Percentiles rank a stretch among this genome's conserved stretches.
Conservation (phyloP, 2,113 vertebrate species). For the Salminus brasiliensis region DNA sequence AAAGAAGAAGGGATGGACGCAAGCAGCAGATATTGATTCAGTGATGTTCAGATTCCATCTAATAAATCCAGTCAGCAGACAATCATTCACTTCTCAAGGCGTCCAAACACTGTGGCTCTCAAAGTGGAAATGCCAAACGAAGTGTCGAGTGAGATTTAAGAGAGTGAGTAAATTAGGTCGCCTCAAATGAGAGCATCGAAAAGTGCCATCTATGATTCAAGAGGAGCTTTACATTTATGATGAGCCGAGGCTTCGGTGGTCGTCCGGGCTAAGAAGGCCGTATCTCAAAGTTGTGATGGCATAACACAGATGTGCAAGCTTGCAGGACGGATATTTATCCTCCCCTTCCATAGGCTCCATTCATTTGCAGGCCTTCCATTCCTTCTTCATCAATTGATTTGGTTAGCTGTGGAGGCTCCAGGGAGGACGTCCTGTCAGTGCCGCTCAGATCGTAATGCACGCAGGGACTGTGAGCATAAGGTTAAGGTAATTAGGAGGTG, state of each 20-base stretch:
- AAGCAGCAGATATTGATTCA: neutral
- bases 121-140: neutral
- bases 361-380: conserved; percentile 3
- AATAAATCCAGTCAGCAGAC: neutral
- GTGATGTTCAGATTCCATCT: neutral
- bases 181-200: neutral
- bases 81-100: neutral
- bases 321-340: conserved; percentile 24
- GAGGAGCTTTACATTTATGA: conserved; percentile 17
- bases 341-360: neutral
- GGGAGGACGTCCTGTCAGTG: neutral
- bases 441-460: neutral
- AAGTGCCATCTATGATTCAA: conserved; percentile 33
- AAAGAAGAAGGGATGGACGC: no score
- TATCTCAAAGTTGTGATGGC: neutral
- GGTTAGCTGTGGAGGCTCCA: conserved; percentile 1
- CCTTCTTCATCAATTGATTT: conserved; percentile 16
- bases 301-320: conserved; percentile 30
- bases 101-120: neutral
- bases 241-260: conserved; percentile 15
- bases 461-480: conserved; percentile 12
- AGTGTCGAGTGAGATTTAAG: neutral
- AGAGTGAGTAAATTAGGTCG: conserved; percentile 7
- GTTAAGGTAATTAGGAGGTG: conserved; percentile 1
- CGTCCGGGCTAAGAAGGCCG: neutral